Evolutionary conservation across 2,113 vertebrate species (phyloP).

Genomic region (Eclectus roratus): DNA sequence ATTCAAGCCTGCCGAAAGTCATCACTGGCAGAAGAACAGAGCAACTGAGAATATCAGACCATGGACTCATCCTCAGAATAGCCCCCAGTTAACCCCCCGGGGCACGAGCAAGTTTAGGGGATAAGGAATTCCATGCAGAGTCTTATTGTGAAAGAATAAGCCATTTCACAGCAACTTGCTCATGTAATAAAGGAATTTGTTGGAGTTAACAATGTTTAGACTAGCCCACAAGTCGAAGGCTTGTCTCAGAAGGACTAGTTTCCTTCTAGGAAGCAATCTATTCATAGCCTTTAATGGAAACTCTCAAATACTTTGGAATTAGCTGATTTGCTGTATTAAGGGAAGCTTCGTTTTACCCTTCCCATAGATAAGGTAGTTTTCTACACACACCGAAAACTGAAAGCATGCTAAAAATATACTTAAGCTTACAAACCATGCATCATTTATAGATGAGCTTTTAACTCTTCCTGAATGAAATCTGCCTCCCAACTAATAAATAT

Average conservation of each 20-base stretch:
- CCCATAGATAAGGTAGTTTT: neutral
- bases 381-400: neutral
- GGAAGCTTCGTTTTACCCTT: neutral
- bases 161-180: neutral
- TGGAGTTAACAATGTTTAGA: neutral
- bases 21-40: neutral
- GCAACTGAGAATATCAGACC: neutral
- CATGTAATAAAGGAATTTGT: neutral
- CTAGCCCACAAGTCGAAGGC: neutral
- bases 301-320: neutral
- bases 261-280: neutral
- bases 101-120: neutral
- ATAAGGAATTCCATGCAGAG: neutral
- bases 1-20: neutral
- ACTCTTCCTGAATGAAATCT: neutral
- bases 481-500: neutral
- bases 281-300: conserved; percentile 2
- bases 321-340: neutral
- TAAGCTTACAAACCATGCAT: neutral
- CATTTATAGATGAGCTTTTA: neutral
- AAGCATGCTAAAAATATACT: neutral
- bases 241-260: neutral
- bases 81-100: neutral
- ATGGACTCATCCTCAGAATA: neutral
- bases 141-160: neutral